Evolutionary conservation across 1,140 invertebrate species (phyloP), one percentile per base, ranked within the genome.

Genomic region (Pseudomyrmex sp.): DNA sequence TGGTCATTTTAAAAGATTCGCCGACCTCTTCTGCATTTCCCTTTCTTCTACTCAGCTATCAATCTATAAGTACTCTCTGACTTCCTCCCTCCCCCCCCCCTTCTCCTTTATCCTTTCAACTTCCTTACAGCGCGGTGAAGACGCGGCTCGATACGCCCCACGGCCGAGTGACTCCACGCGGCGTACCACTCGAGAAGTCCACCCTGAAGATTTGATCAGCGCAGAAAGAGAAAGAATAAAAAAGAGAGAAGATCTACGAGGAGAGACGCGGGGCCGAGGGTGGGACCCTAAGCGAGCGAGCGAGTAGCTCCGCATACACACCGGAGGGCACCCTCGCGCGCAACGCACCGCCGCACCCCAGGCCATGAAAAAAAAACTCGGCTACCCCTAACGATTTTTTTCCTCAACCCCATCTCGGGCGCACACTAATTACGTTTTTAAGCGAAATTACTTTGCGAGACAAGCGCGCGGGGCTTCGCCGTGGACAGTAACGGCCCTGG

Each of bases 341-440:
- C 35, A 85, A 73, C 86, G 79, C 83, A 77, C 82, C 85, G 68
- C 68, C 83, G 83, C 70, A 83, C 82, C 89, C 89, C 82, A 85
- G 62, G 86, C 84, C 75, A 86, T 83, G 88, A 90, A 92, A 91
- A 93, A 93, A 80, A 80, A 80, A 72, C 76, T 59, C 54, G 76
- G 76, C 89, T 90, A 91, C 89, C 90, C 92, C 91, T 93, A 93
- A 93, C 92, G 92, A 93, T 93, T 93, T 93, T 93, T 93, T 93
- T 93, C 85, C 90, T 93, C 90, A 93, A 92, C 92, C 93, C 92
- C 92, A 91, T 93, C 91, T 84, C 92, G 87, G 35, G 90, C 91
- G 91, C 91, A 91, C 91, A 92, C 91, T 94, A 94, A 94, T 94
- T 94, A 93, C 92, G 92, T 93, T 93, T 93, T 93, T 94, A 93